Percentiles rank a stretch among this genome's conserved stretches.
phyloP scores from a whole-genome alignment of 2,888 invertebrate genomes.

The Nymphalis polychloros region DNA sequence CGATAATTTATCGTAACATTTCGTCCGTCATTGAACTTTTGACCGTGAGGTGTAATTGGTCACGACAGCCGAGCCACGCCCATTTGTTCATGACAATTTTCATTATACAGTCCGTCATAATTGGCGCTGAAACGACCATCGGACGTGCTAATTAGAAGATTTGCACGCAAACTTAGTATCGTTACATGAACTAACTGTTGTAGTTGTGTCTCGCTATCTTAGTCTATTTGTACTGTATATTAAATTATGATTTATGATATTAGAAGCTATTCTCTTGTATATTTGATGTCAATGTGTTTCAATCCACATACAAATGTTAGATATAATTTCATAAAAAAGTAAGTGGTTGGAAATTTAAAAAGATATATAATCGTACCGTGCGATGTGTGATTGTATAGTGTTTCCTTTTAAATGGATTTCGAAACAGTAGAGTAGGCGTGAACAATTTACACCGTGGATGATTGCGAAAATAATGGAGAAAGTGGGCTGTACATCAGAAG shows the following conservation, averaged over 20 bases:
- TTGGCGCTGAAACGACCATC: constrained; percentile 29
- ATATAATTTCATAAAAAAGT: background rate
- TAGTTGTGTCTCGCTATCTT: constrained; percentile 2
- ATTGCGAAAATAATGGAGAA: constrained; percentile 37
- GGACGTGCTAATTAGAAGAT: constrained; percentile 31
- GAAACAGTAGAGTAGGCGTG: constrained; percentile 20
- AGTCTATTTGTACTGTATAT: background rate
- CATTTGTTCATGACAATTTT: constrained; percentile 19
- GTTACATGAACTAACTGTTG: constrained; percentile 29
- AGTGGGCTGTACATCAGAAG: constrained; percentile 30
- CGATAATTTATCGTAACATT: constrained; percentile 2
- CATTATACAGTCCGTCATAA: constrained; percentile 29
- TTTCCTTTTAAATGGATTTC: constrained; percentile 13
- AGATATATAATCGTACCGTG: background rate
- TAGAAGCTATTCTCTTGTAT: too few species aligned
- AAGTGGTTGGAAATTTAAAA: background rate
- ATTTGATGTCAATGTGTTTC: too few species aligned
- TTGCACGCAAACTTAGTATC: constrained; percentile 25
- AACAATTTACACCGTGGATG: constrained; percentile 25
- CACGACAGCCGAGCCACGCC: constrained; percentile 19
- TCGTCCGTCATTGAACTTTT: constrained; percentile 16
- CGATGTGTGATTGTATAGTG: background rate
- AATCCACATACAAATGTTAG: too few species aligned
- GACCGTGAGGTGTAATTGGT: constrained; percentile 24
- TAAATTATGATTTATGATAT: background rate